Evolutionary conservation across 1,140 invertebrate genomes (phyloP), one percentile per base, ranked within the genome.

Genomic region (Macrotrachela quadricornifera): DNA sequence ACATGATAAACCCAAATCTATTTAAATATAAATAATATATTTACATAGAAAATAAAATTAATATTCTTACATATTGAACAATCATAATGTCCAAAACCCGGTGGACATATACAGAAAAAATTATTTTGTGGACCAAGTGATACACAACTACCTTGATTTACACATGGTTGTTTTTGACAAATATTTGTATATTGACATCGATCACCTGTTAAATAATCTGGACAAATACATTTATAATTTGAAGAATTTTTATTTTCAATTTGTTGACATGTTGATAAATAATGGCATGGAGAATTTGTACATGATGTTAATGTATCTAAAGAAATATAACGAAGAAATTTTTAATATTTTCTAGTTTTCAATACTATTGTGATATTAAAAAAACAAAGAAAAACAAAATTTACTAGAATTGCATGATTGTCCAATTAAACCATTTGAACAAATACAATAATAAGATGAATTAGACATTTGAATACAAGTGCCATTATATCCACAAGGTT

Each of bases 181-280:
- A 8, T 30, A 30, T 30, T 30, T 30, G 21, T 30, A 30, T 86
- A 80, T 73, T 95, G 90, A 30, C 21, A 30, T 43, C 48, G 48
- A 21, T 39, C 46, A 14, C 47, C 53, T 49, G 14, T 40, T 6
- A 47, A 12, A 11, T 44, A 46, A 16, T n/a, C 21, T 40, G 46
- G 15, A 47, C 51, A 53, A 39, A 53, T 44, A 16, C 51, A 44
- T 41, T 53, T 46, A 47, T 87, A 94, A 0, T 80, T 83, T 0
- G 83, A 85, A 1, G 80, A 79, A 61, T 94, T 90, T 61, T 85
- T 78, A 62, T 87, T 92, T 0, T 86, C 85, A 59, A 77, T 79
- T 11, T 80, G 0, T 75, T 74, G 40, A 39, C 56, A 57, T 37
- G 52, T 39, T 16, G 39, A 21, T n/a, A 51, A 17, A 13, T 41